phyloP scores from a whole-genome alignment of 2,113 vertebrate species.

The Lanius ludovicianus region DNA sequence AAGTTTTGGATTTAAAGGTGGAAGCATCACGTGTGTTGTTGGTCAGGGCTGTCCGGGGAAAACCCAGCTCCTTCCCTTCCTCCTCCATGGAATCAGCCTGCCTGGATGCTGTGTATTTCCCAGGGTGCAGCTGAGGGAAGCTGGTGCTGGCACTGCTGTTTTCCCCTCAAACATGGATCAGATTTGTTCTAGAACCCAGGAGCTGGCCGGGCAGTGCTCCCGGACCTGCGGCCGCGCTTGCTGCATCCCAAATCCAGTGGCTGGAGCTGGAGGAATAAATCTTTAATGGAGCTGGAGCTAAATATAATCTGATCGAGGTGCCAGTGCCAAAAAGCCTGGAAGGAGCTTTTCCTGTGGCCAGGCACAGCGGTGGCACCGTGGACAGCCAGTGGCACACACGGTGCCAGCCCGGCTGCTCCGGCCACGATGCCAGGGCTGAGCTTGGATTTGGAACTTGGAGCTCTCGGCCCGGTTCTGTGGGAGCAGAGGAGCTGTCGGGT shows the following conservation, averaged over 20 bases:
- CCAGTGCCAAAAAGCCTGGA: conserved; percentile 39
- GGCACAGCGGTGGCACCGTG: background rate
- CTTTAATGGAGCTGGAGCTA: conserved; percentile 57
- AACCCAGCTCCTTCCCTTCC: background rate
- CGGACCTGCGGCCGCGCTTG: background rate
- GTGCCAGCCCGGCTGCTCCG: fast-evolving
- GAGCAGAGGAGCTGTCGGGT: fast-evolving
- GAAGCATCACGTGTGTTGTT: fast-evolving
- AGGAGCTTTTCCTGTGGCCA: conserved; percentile 3
- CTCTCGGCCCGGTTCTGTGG: fast-evolving
- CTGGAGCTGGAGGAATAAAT: conserved; percentile 56
- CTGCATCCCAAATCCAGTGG: background rate
- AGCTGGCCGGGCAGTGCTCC: background rate
- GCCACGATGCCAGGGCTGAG: fast-evolving
- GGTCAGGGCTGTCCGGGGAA: fast-evolving
- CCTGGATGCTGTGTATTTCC: background rate
- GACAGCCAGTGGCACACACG: fast-evolving
- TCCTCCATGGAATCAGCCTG: fast-evolving
- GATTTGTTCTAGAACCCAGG: background rate
- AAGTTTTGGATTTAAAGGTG: background rate
- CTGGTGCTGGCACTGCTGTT: background rate
- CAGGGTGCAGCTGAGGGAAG: fast-evolving
- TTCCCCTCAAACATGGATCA: fast-evolving
- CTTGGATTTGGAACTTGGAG: fast-evolving
- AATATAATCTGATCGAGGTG: conserved; percentile 48